Percentiles rank a stretch among this genome's conserved stretches.
Evolutionary conservation across 2,113 vertebrate genomes (phyloP).

Genomic region (Ailuropoda melanoleuca): DNA sequence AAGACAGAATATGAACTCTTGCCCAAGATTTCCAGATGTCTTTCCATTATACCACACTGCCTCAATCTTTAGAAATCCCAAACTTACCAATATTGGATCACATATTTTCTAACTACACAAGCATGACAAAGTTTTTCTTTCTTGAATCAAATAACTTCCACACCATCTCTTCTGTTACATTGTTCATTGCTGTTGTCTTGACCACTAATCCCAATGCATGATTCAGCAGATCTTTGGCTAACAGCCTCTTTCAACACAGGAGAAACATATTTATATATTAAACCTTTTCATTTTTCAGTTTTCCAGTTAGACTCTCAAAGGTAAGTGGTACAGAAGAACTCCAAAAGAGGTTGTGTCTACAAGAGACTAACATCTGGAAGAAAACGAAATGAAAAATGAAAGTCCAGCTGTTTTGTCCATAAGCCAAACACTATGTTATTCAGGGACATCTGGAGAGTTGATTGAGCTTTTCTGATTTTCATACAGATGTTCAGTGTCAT

Average conservation of each 20-base stretch:
- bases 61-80: neutral
- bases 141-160: neutral
- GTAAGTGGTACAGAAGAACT: slow-evolving; percentile 31
- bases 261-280: neutral
- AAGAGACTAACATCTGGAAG: slow-evolving; percentile 17
- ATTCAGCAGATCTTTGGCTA: neutral
- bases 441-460: slow-evolving; percentile 58
- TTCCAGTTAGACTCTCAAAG: slow-evolving; percentile 25
- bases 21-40: neutral
- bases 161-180: neutral
- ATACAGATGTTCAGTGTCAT: slow-evolving; percentile 49
- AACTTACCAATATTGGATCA: neutral
- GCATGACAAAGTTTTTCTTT: neutral
- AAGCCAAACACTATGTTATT: slow-evolving; percentile 22
- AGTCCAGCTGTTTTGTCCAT: slow-evolving; percentile 51
- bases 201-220: neutral
- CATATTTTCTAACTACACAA: neutral
- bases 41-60: neutral
- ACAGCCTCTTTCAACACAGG: neutral
- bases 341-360: neutral
- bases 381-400: slow-evolving; percentile 54
- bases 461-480: slow-evolving; percentile 56
- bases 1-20: neutral
- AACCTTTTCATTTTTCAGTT: neutral
- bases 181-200: neutral